Percentiles rank a stretch among this genome's conserved stretches.
Conservation (phyloP, 92 coral and sea anemone species). For the Palythoa grandis region DNA sequence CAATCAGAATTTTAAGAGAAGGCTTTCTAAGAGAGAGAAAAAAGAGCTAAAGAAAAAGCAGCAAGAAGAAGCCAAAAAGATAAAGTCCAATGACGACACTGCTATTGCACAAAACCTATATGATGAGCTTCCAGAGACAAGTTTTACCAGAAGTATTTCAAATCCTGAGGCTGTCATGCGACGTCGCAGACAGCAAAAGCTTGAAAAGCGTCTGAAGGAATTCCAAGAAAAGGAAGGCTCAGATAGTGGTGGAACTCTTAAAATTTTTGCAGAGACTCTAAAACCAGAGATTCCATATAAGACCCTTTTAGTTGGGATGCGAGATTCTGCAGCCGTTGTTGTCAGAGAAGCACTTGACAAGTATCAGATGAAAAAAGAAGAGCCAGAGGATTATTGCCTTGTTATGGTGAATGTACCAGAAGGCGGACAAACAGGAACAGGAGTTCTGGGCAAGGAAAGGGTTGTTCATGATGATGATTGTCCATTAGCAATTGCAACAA, state of each 20-base stretch:
- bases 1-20: constrained; percentile 74
- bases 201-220: constrained; percentile 80
- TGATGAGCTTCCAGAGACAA: constrained; percentile 87
- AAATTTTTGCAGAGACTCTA: constrained; percentile 94
- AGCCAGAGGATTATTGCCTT: constrained; percentile 94
- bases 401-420: constrained; percentile 94
- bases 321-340: constrained; percentile 82
- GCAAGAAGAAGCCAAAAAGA: constrained; percentile 63
- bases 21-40: constrained; percentile 92
- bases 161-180: constrained; percentile 99
- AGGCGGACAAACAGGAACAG: constrained; percentile 78
- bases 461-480: constrained; percentile 95
- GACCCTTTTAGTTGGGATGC: constrained; percentile 88
- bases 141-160: constrained; percentile 91
- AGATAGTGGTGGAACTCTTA: constrained; percentile 93
- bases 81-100: constrained; percentile 65
- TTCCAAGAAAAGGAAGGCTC: constrained; percentile 73
- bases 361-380: constrained; percentile 89
- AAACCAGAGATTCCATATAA: constrained; percentile 97
- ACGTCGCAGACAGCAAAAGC: constrained; percentile 83
- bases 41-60: constrained; percentile 81
- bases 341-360: constrained; percentile 91
- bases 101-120: constrained; percentile 85
- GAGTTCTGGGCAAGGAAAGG: constrained; percentile 84
- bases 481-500: constrained; percentile 92